Base-by-base conservation (phyloP, 35 echinoderm and acorn worm genomes). In the Ophioderma brevispina region DNA sequence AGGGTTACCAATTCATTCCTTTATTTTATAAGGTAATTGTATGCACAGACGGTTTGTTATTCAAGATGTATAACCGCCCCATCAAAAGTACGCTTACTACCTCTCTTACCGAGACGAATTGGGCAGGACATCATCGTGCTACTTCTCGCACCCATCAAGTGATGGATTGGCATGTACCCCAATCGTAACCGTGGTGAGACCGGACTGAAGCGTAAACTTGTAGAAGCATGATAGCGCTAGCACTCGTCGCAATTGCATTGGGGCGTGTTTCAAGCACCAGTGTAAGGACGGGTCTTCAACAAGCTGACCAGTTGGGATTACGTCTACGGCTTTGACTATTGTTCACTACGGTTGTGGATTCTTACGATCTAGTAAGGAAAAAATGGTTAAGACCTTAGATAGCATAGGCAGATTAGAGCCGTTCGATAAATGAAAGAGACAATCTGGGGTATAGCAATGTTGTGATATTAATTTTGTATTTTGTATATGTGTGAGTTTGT, bases 101-200 rank as follows among this genome's bases (percentile, higher is more conserved):
- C n/a, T n/a, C n/a, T n/a, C 89, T 78, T 79, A 92, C 91, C 91
- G 32, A 92, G 41, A 36, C 91, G 84, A 36, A 92, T 86, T 8
- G 91, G 91, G 40, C 77, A 92, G 21, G 87, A n/a, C 78, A 1
- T 19, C 42, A 87, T 81, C 77, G 6, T n/a, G 91, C 84, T 17
- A 80, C 11, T n/a, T 63, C 13, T 1, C 31, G 33, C 8, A 92
- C 3, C 0, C 21, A 43, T 87, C 49, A 19, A 76, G 40, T 0
- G 28, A 46, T 0, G 55, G 4, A 31, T 33, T 6, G 91, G 84
- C 84, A 92, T 80, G 52, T 87, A 92, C 0, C 39, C 84, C 31
- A 92, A 38, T 21, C 87, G 91, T 92, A 23, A 87, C 91, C 36
- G 91, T 92, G 18, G 91, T 92, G 21, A 92, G 23, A 10, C 91